These are phyloP conservation scores for Columba guinea DNA, from an alignment of 2,797 vertebrate genomes.

Conservation along the genomic window DNA sequence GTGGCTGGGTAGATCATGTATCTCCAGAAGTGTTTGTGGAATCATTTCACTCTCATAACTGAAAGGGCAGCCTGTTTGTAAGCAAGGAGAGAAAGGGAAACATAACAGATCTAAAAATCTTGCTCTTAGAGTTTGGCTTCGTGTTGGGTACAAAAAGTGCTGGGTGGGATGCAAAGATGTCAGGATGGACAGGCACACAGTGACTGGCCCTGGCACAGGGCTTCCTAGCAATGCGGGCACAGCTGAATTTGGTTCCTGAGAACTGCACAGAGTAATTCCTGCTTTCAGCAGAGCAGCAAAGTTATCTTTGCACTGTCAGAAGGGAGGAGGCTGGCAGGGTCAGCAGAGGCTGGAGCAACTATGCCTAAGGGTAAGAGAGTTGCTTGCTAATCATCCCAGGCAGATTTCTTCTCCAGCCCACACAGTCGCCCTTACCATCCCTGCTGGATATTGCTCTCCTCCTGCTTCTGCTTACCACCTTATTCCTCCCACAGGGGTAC, in stretches of 20 bases:
- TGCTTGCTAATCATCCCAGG: not conserved
- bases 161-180: not conserved
- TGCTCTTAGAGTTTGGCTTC: not conserved
- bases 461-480: not conserved
- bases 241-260: not conserved
- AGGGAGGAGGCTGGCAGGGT: not conserved
- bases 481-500: not conserved
- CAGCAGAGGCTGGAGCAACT: not conserved
- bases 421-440: not conserved
- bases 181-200: not conserved
- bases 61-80: not conserved
- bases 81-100: not conserved
- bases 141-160: not conserved
- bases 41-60: not conserved
- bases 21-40: not conserved
- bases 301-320: not conserved
- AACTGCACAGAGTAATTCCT: not conserved
- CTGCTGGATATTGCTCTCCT: not conserved
- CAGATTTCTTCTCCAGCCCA: not conserved
- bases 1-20: not conserved
- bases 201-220: not conserved
- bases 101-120: not conserved
- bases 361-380: accelerated
- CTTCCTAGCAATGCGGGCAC: not conserved
- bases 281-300: not conserved